Conservation (phyloP, 2,113 vertebrate genomes). For the Picathartes gymnocephalus region DNA sequence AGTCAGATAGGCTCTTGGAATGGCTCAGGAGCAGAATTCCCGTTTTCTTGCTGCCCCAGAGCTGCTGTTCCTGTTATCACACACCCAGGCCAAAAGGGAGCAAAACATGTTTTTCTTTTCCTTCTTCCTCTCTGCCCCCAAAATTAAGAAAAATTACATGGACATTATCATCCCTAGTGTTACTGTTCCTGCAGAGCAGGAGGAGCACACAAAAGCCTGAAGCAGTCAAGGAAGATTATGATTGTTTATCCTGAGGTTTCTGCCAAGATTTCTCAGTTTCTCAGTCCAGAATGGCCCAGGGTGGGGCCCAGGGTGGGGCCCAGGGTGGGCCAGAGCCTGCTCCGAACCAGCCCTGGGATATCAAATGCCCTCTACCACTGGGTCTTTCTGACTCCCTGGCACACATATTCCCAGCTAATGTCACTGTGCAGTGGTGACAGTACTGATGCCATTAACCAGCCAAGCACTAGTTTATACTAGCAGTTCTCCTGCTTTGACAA, state of each 20-base stretch:
- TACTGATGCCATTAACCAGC: not conserved
- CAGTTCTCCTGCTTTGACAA: not conserved
- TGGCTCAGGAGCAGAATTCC: not conserved
- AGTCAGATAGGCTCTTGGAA: not conserved
- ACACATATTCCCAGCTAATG: not conserved
- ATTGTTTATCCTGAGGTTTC: not conserved
- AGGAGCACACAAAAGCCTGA: not conserved
- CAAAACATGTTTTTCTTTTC: slow-evolving; percentile 30
- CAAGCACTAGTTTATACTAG: not conserved
- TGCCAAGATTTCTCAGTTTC: not conserved
- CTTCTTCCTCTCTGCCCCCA: not conserved
- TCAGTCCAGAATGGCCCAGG: not conserved
- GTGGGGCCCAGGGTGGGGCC: not conserved
- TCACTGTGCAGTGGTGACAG: not conserved
- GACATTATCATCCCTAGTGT: not conserved
- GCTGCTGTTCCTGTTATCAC: not conserved
- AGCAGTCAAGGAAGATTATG: not conserved
- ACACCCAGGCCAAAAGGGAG: not conserved
- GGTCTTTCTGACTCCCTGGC: not conserved
- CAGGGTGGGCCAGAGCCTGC: not conserved
- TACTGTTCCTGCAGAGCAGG: not conserved
- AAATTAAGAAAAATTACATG: not conserved
- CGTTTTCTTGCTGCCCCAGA: not conserved
- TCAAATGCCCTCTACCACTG: not conserved
- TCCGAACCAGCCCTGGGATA: not conserved